Evolutionary conservation across 2,888 invertebrate species (phyloP), one percentile per base, ranked within the genome.

Genomic region (Drosophila nr. perissopoda): DNA sequence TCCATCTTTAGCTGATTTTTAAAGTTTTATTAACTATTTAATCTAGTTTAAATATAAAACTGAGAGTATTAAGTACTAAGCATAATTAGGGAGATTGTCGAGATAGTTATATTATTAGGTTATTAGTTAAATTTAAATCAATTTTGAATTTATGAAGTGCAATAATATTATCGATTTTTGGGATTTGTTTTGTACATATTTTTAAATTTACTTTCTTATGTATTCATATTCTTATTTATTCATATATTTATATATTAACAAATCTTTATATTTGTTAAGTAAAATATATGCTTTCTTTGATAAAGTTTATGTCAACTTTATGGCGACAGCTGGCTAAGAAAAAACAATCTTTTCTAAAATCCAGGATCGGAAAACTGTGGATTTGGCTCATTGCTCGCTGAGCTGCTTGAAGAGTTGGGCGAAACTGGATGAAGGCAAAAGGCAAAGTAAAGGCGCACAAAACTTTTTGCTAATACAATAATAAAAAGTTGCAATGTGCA

Each of bases 391-490:
- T 27, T 34, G 29, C n/a, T 34, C 48, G 34, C 62, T 25, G 46
- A 76, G 77, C 69, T 69, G 70, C 16, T 51, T 49, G n/a, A 60
- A 40, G 51, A 5, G 29, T 46, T 46, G 25, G 25, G 25, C 21
- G 25, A 7, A 46, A 34, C 58, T 56, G 66, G 60, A 59, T 56
- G 76, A 66, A 70, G 63, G 64, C 67, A 54, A 54, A 61, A 61
- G 59, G 73, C 68, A 63, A 76, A 79, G 81, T 76, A 63, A 76
- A 66, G 66, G 65, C 63, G 81, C 74, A 82, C 62, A 70, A 81
- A 88, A 86, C 84, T 89, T 85, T 46, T 82, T 58, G 67, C 82
- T 84, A 89, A 86, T 87, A 87, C 85, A 89, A 86, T 89, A 87
- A 89, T 78, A 86, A 86, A 87, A 86, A 89, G 71, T 86, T 87